These are phyloP conservation scores for Nemoura dubitans DNA, from an alignment of 2,888 invertebrate genomes.

Conservation along the genomic window DNA sequence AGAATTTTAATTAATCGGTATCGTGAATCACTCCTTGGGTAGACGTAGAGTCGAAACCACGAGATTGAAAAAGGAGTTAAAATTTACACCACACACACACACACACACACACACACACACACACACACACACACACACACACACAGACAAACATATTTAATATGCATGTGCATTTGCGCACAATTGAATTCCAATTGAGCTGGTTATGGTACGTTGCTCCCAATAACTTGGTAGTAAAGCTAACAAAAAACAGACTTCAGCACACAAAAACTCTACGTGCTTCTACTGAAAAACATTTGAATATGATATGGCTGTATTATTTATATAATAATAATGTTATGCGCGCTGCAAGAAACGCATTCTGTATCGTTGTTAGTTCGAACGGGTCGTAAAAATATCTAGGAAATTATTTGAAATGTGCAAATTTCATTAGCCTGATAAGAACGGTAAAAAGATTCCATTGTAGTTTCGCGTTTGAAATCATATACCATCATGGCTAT, in stretches of 20 bases:
- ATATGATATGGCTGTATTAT: background rate
- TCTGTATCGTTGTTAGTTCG: background rate
- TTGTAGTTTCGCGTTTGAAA: background rate
- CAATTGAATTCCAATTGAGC: slow-evolving; percentile 18
- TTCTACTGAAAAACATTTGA: background rate
- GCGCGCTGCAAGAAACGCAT: background rate
- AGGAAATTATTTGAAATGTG: background rate
- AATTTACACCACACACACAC: background rate
- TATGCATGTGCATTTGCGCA: too few species aligned
- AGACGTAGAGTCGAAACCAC: background rate
- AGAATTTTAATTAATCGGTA: background rate
- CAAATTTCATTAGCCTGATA: background rate
- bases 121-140: background rate
- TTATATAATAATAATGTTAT: background rate
- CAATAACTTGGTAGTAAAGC: background rate
- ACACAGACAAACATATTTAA: too few species aligned
- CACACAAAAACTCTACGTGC: background rate
- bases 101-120: background rate
- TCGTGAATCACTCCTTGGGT: background rate
- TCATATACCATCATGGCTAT: background rate
- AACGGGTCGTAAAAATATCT: background rate
- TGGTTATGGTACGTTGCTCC: slow-evolving; percentile 14
- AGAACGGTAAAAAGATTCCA: background rate
- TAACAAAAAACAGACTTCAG: background rate
- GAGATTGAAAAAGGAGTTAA: background rate